A percentile compares a stretch with the other conserved stretches of the same genome.
These are phyloP conservation scores for Chrosomus eos DNA, from an alignment of 2,797 vertebrate genomes.

Conservation along the genomic window DNA sequence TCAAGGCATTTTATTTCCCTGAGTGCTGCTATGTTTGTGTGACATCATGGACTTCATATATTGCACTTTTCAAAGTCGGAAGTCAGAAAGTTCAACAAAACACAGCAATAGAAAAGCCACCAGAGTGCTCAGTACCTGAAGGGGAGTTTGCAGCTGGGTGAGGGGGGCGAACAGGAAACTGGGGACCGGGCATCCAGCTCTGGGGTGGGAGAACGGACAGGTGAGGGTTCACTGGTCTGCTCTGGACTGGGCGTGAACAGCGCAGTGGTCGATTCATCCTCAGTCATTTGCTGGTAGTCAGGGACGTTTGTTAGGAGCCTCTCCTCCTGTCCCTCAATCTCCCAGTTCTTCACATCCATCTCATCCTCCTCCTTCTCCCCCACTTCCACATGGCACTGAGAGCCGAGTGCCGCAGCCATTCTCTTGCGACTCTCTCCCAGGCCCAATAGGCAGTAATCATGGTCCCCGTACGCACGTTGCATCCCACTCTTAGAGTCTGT, in stretches of 20 bases:
- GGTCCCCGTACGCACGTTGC: constrained; percentile 87
- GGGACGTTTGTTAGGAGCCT: constrained; percentile 32
- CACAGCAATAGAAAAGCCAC: neutral
- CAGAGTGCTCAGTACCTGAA: constrained; percentile 81
- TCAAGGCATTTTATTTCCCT: neutral
- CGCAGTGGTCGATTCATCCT: constrained; percentile 12
- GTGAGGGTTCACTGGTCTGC: constrained; percentile 70
- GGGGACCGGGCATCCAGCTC: constrained; percentile 79
- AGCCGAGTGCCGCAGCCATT: constrained; percentile 63
- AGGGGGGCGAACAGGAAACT: constrained; percentile 81
- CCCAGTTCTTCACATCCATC: neutral
- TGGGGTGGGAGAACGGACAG: constrained; percentile 75
- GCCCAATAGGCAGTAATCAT: constrained; percentile 91
- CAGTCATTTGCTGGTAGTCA: constrained; percentile 22
- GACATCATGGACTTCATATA: neutral
- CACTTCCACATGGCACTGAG: constrained; percentile 59
- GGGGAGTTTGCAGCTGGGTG: constrained; percentile 82
- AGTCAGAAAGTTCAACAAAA: neutral
- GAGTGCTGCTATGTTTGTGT: neutral
- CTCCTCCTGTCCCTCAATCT: constrained; percentile 13
- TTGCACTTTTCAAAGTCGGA: neutral
- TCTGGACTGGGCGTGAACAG: constrained; percentile 61
- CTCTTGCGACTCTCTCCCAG: constrained; percentile 75
- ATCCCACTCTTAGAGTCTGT: constrained; percentile 61
- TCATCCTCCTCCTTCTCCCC: constrained; percentile 5